Evolutionary conservation across 1,140 invertebrate species (phyloP).

Genomic region (Globodera ellingtonae): DNA sequence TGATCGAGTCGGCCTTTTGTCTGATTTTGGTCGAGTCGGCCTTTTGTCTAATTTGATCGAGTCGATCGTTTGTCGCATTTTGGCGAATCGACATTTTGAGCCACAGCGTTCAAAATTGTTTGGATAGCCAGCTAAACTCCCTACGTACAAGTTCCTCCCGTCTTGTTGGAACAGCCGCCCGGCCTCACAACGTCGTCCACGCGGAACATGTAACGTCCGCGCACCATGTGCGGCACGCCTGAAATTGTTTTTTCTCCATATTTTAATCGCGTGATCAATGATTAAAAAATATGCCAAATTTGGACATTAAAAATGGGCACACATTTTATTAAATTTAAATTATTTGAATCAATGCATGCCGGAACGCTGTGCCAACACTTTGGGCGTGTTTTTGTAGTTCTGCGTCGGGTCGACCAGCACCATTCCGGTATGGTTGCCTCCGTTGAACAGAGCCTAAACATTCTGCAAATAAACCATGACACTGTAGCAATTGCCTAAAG

Average conservation of each 20-base stretch:
- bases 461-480: slow-evolving; percentile 2
- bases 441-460: slow-evolving; percentile 62
- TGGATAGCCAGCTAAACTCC: neutral
- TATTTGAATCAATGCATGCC: slow-evolving; percentile 25
- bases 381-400: slow-evolving; percentile 64
- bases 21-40: no score
- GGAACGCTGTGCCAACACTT: slow-evolving; percentile 61
- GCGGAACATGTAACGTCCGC: slow-evolving; percentile 65
- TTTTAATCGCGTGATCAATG: neutral
- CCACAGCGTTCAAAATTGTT: no score
- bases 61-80: no score
- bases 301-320: no score
- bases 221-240: slow-evolving; percentile 61
- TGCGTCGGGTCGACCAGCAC: slow-evolving; percentile 63
- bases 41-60: no score
- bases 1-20: no score
- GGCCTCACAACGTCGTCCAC: slow-evolving; percentile 64
- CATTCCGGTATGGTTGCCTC: slow-evolving; percentile 64
- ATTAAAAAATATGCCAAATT: neutral
- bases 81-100: no score
- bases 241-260: neutral
- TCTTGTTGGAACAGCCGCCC: slow-evolving; percentile 64
- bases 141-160: slow-evolving; percentile 63
- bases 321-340: no score
- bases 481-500: neutral